Evolutionary conservation across 2,888 invertebrate genomes (phyloP).

Genomic region (Leptopilina syphax): DNA sequence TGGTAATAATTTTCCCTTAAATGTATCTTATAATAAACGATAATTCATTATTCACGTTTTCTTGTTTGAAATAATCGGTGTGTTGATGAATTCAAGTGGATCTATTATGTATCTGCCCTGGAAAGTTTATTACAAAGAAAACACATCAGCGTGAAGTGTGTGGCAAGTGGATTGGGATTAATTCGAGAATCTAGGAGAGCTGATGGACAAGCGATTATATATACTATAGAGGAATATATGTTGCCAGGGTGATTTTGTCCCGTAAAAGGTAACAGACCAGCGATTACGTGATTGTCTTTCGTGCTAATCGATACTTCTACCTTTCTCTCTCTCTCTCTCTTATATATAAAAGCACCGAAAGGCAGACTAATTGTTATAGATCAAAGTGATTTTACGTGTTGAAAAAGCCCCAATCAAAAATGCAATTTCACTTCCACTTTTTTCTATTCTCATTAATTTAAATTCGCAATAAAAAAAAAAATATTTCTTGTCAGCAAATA

Average conservation of each 20-base stretch:
- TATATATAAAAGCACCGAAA: conserved; percentile 13
- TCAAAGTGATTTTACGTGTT: conserved; percentile 26
- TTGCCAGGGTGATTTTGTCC: conserved; percentile 33
- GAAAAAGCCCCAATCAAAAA: conserved; percentile 21
- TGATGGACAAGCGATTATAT: conserved; percentile 29
- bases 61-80: too few relatives aligned
- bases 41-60: too few relatives aligned
- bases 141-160: conserved; percentile 24
- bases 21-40: too few relatives aligned
- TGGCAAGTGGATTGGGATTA: conserved; percentile 21
- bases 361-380: conserved; percentile 11
- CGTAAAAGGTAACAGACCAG: conserved; percentile 34
- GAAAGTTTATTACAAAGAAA: conserved; percentile 16
- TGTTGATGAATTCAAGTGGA: not conserved
- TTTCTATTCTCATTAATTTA: too few relatives aligned
- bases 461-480: too few relatives aligned
- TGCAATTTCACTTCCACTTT: conserved; percentile 5
- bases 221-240: not conserved
- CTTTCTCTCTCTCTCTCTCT: not conserved
- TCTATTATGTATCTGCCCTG: not conserved
- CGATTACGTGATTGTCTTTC: conserved; percentile 39
- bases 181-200: conserved; percentile 13
- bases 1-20: too few relatives aligned
- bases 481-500: too few relatives aligned
- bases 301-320: conserved; percentile 31